Base-by-base conservation (phyloP, 2,888 invertebrate genomes). In the Taphrorychus bicolor region DNA sequence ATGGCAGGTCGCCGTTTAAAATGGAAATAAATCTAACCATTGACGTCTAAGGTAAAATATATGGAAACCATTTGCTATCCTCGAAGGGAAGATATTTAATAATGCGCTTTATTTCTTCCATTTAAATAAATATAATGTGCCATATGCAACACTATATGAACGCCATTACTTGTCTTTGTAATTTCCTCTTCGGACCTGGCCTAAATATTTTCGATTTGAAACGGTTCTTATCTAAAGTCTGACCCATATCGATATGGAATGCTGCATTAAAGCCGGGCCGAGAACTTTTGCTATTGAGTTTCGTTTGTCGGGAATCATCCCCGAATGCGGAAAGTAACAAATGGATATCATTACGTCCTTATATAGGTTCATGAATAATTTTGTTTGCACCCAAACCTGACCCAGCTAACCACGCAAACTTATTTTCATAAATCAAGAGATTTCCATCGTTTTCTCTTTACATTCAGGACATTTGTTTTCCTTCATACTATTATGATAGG, bases 341-440 rank as follows among this genome's bases (percentile, higher is more conserved):
- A 45, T 45, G 45, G 17, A 45, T 45, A 45, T 45, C 17, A 45
- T 17, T 17, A 45, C 45, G 14, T 14, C 45, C 16, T 17, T 2
- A 17, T 5, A 45, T 45, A 5, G 14, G 45, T 7, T 14, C 45
- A 45, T 45, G 45, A 45, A 45, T 45, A 45, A 45, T 45, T 45
- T 45, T 45, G 16, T 45, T 45, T 45, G 45, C 45, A 45, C 45
- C 45, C 16, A 45, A 45, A 45, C 14, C 17, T 45, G 45, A 45
- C 45, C 45, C 45, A 45, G 4, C 45, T 45, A 45, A 45, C 45
- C 45, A 45, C 7, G 14, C 45, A 45, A 14, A 14, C 45, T 45
- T 45, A 45, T 45, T 45, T 45, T 45, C 45, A 45, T 45, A 45
- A 45, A 45, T 45, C 45, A 45, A 5, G 14, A 45, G 45, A 45